These are phyloP conservation scores for Gymnobelideus leadbeateri DNA, from an alignment of 2,113 vertebrate species.

Conservation along the genomic window DNA sequence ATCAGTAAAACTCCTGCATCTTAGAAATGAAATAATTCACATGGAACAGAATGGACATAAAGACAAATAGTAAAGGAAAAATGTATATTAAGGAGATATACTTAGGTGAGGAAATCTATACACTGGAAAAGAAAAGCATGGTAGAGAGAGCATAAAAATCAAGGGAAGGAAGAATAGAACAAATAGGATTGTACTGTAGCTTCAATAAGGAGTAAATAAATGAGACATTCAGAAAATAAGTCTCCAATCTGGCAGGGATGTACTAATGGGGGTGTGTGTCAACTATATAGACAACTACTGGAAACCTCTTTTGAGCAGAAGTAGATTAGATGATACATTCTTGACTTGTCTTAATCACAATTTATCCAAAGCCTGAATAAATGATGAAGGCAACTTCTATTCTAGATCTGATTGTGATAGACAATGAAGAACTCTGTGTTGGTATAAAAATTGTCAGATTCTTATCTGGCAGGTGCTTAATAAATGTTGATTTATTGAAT, in stretches of 20 bases:
- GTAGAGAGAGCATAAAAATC: neutral
- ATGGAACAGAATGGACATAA: neutral
- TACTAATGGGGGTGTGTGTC: neutral
- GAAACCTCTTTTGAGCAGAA: neutral
- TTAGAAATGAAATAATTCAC: neutral
- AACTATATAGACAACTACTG: neutral
- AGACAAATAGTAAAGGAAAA: neutral
- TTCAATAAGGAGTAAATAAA: neutral
- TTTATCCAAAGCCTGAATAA: neutral
- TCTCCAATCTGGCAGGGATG: too few relatives aligned
- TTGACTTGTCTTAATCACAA: neutral
- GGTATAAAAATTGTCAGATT: neutral
- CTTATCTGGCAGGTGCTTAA: neutral
- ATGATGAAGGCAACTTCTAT: neutral
- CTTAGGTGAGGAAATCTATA: neutral
- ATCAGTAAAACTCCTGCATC: neutral
- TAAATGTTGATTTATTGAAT: neutral
- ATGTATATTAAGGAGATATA: neutral
- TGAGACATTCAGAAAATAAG: neutral
- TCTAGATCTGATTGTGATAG: neutral
- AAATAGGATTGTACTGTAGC: neutral
- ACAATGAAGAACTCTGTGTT: neutral
- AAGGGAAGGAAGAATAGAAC: neutral
- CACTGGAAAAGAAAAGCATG: neutral
- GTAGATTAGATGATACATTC: neutral